These are phyloP conservation scores for Drosophila prolongata DNA, from an alignment of 2,888 invertebrate genomes.

Conservation along the genomic window DNA sequence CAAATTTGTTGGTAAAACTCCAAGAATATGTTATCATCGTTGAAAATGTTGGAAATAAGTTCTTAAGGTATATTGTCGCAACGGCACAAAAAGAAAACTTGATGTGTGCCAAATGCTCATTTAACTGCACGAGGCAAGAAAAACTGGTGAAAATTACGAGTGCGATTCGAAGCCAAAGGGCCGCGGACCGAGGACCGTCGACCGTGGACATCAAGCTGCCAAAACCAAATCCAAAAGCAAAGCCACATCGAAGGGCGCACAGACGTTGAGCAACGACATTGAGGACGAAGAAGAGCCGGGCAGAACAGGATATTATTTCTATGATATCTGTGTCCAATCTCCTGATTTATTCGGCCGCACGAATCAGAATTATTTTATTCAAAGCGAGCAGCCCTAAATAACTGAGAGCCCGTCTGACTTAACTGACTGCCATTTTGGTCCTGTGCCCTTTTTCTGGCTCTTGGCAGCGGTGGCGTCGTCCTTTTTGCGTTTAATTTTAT, in stretches of 20 bases:
- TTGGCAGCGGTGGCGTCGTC: conserved; percentile 42
- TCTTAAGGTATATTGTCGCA: not conserved
- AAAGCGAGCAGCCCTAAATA: conserved; percentile 39
- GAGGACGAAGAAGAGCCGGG: conserved; percentile 11
- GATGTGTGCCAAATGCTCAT: conserved; percentile 64
- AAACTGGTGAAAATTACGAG: conserved; percentile 50
- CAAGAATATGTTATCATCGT: not conserved
- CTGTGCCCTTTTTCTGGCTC: conserved; percentile 42
- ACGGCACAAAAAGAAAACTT: conserved; percentile 21
- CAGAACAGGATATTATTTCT: conserved; percentile 83
- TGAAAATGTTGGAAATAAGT: not conserved
- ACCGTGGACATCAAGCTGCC: conserved; percentile 20
- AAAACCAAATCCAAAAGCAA: conserved; percentile 21
- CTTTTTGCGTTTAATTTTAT: conserved; percentile 79
- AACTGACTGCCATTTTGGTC: conserved; percentile 67
- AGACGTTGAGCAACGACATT: conserved; percentile 9
- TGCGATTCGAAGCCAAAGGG: conserved; percentile 20
- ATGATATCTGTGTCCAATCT: conserved; percentile 85
- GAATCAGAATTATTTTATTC: conserved; percentile 82
- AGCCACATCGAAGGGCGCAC: conserved; percentile 50
- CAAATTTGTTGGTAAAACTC: not conserved
- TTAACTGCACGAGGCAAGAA: conserved; percentile 46
- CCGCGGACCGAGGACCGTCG: conserved; percentile 6
- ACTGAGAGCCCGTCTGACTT: conserved; percentile 27
- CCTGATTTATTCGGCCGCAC: conserved; percentile 83